A percentile compares a stretch with the other conserved stretches of the same genome.
Conservation (phyloP, 2,888 invertebrate genomes). For the Lasioglossum villosulum region DNA sequence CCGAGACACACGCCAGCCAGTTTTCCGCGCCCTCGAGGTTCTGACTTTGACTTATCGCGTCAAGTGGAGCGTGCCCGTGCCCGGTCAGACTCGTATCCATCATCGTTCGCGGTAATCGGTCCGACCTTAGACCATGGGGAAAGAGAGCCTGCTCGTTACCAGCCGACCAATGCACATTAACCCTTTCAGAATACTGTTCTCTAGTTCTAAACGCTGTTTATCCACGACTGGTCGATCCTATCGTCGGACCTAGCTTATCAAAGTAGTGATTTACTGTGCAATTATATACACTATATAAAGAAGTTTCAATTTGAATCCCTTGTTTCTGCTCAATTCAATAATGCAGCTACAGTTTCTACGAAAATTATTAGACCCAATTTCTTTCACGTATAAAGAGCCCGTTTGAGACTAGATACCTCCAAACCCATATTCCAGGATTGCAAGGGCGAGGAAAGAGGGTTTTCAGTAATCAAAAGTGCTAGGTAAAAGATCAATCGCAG, state of each 20-base stretch:
- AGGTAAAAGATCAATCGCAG: no score
- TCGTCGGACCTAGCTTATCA: not conserved
- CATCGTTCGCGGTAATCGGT: constrained; percentile 49
- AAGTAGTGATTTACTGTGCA: not conserved
- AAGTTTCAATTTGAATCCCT: not conserved
- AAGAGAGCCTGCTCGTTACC: not conserved
- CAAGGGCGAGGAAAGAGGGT: no score
- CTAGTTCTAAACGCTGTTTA: not conserved
- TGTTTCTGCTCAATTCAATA: not conserved
- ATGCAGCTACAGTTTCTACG: not conserved
- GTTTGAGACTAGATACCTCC: no score
- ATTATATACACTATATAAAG: not conserved
- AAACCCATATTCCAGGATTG: no score
- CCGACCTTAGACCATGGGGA: constrained; percentile 17
- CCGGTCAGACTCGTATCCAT: constrained; percentile 40
- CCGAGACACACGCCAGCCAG: constrained; percentile 9
- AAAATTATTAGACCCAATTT: no score
- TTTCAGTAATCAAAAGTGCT: no score
- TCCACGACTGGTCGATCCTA: not conserved
- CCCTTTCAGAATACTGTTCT: not conserved
- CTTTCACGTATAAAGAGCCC: no score
- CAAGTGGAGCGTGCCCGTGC: constrained; percentile 19
- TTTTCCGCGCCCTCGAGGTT: constrained; percentile 31
- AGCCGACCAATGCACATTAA: not conserved
- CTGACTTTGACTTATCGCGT: constrained; percentile 40